Base-by-base conservation (phyloP, 2,113 vertebrate genomes). In the Saiga tatarica region DNA sequence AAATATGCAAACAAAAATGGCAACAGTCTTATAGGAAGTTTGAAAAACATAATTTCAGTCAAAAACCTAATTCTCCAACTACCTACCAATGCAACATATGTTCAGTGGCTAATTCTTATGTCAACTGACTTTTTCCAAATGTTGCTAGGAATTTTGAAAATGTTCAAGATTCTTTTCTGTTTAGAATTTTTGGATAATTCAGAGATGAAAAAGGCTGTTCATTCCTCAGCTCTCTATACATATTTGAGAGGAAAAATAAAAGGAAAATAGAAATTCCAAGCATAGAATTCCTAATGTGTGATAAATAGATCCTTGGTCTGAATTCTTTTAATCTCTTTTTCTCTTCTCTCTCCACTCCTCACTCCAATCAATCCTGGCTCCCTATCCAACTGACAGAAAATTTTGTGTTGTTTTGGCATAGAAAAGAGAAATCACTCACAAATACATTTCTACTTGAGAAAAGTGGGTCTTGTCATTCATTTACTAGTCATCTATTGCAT, bases 121-220 rank as follows among this genome's bases (percentile, higher is more conserved):
- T 36, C 57, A 97, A 76, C 0, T 95, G 89, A 87, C 55, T 94
- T 95, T 97, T 91, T 67, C 39, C 39, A 97, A 96, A 94, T 89
- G 23, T 8, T 88, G n/a, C 21, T 15, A n/a, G 57, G 45, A 12
- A 4, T 94, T 97, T 82, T 94, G 17, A 84, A 96, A 86, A 94
- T 96, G 26, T 89, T 93, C n/a, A n/a, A 33, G 10, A 12, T 25
- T n/a, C 11, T 52, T 94, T 50, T 93, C 39, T 89, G 42, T 71
- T 93, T 90, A 47, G 21, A 97, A 52, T 59, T 53, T 12, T 45
- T 82, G 57, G 15, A 82, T 7, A 82, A 94, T 83, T 89, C 33
- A 57, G 62, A 90, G 14, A 92, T 88, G 33, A 82, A 92, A 96
- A 93, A 81, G 13, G 10, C 23, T 0, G 19, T 85, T 95, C 47